Evolutionary conservation across 2,888 invertebrate genomes (phyloP).

Genomic region (Hemithea aestivaria): DNA sequence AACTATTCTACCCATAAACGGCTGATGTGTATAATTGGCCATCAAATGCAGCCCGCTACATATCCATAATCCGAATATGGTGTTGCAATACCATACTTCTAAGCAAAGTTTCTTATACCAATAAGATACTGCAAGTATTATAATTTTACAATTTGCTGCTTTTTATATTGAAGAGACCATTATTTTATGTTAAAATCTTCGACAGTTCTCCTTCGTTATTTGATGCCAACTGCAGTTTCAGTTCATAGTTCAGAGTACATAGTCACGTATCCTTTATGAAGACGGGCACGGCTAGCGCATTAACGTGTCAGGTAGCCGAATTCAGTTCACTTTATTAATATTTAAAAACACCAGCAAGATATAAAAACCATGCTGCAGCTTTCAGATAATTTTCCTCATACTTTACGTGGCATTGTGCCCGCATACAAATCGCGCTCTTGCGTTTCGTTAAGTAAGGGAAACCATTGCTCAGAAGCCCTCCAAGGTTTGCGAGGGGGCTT

Average conservation of each 20-base stretch:
- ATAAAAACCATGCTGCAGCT: slow-evolving; percentile 1
- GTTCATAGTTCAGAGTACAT: too few relatives aligned
- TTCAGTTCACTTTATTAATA: too few relatives aligned
- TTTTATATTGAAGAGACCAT: neutral
- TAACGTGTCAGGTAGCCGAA: too few relatives aligned
- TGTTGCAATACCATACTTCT: slow-evolving; percentile 11
- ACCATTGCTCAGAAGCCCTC: slow-evolving; percentile 52
- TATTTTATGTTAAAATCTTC: too few relatives aligned
- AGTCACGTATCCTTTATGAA: too few relatives aligned
- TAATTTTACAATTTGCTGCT: neutral
- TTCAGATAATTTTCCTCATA: slow-evolving; percentile 8
- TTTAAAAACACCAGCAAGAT: slow-evolving; percentile 2
- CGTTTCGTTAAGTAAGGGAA: slow-evolving; percentile 36
- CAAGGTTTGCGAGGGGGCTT: slow-evolving; percentile 34
- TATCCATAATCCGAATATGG: slow-evolving; percentile 22
- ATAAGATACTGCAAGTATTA: slow-evolving; percentile 2
- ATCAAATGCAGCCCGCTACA: slow-evolving; percentile 23
- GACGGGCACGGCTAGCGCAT: too few relatives aligned
- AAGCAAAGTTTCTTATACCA: slow-evolving; percentile 8
- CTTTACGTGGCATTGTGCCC: slow-evolving; percentile 40
- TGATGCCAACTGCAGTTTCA: too few relatives aligned
- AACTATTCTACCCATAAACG: slow-evolving; percentile 14
- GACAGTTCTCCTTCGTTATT: too few relatives aligned
- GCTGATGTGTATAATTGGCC: slow-evolving; percentile 7
- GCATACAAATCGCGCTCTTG: slow-evolving; percentile 41